phyloP scores from a whole-genome alignment of 1,140 invertebrate genomes.

The Camponotus pennsylvanicus region DNA sequence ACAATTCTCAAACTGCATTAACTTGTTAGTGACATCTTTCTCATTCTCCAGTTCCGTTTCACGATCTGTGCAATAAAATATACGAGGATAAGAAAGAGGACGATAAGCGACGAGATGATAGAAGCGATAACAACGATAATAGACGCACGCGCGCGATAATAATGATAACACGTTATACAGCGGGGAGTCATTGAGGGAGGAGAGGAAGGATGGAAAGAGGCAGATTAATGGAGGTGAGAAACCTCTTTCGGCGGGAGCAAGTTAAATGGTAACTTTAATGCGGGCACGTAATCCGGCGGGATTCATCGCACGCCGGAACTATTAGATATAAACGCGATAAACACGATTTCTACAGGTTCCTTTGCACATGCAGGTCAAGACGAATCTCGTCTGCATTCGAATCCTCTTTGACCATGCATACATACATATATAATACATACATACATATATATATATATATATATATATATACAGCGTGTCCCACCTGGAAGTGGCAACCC shows the following conservation, averaged over 20 bases:
- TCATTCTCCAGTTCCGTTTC: constrained; percentile 32
- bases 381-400: neutral
- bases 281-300: constrained; percentile 58
- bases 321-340: constrained; percentile 53
- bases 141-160: constrained; percentile 30
- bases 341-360: constrained; percentile 45
- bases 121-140: constrained; percentile 46
- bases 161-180: constrained; percentile 50
- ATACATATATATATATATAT: too few species aligned
- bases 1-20: constrained; percentile 9
- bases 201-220: neutral
- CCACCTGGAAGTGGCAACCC: too few species aligned
- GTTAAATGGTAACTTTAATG: constrained; percentile 66
- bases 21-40: neutral
- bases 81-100: constrained; percentile 11
- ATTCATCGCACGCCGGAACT: constrained; percentile 57
- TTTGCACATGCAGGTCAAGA: constrained; percentile 35
- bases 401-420: constrained; percentile 16
- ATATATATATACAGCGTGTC: too few species aligned
- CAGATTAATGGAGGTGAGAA: constrained; percentile 67
- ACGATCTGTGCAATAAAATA: constrained; percentile 17
- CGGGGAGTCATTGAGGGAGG: constrained; percentile 5
- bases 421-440: neutral
- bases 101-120: constrained; percentile 19
- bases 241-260: constrained; percentile 56